Evolutionary conservation across 2,888 invertebrate species (phyloP).

Genomic region (Drosophila mercatorum): DNA sequence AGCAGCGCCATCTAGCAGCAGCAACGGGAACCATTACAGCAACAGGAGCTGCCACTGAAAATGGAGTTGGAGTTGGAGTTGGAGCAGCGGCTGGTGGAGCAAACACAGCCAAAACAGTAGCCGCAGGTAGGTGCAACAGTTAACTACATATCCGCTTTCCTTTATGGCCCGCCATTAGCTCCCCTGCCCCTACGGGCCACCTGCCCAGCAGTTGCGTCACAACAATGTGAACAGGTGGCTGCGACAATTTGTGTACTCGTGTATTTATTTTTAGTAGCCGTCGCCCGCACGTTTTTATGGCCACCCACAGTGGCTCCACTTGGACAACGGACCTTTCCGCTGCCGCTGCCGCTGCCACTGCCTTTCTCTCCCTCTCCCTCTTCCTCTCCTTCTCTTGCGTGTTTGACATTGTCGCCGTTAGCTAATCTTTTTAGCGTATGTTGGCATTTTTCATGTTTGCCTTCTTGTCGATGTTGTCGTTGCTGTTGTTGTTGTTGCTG

Average conservation of each 20-base stretch:
- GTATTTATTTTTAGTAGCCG: constrained; percentile 79
- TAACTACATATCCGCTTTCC: constrained; percentile 60
- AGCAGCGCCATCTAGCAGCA: constrained; percentile 2
- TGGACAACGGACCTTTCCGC: constrained; percentile 27
- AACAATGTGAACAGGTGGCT: constrained; percentile 80
- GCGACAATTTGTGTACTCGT: constrained; percentile 78
- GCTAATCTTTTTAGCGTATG: constrained; percentile 81
- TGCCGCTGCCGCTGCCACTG: constrained; percentile 21
- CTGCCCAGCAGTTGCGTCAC: constrained; percentile 66
- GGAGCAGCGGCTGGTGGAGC: constrained; percentile 18
- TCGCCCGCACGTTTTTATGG: constrained; percentile 64
- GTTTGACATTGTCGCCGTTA: constrained; percentile 81
- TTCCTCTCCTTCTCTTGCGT: constrained; percentile 54
- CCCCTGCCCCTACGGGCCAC: background rate
- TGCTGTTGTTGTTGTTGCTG: constrained; percentile 29
- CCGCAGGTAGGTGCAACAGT: constrained; percentile 62
- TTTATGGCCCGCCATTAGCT: constrained; percentile 25
- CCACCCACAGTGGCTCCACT: constrained; percentile 61
- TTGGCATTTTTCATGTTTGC: constrained; percentile 81
- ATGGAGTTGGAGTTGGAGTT: constrained; percentile 17
- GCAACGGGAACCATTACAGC: constrained; percentile 21
- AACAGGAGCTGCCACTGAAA: constrained; percentile 52
- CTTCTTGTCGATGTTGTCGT: constrained; percentile 62
- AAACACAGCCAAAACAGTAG: constrained; percentile 31
- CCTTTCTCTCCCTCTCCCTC: constrained; percentile 10